Percentiles rank a stretch among this genome's conserved stretches.
phyloP scores from a whole-genome alignment of 2,113 vertebrate genomes.

The Tetrax tetrax region DNA sequence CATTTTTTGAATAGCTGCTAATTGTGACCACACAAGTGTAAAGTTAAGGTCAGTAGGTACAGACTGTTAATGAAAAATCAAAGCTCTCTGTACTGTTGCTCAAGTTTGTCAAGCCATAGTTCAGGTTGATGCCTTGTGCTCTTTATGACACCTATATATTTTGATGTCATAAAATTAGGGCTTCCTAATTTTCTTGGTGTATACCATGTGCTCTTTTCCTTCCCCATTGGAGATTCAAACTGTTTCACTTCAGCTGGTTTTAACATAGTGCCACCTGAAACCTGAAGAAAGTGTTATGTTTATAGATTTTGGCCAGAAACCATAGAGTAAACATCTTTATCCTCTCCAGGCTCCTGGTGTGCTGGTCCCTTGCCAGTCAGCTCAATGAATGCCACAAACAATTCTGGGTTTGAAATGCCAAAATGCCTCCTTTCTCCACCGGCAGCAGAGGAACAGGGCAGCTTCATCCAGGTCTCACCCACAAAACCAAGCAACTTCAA shows the following conservation, averaged over 20 bases:
- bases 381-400: not conserved
- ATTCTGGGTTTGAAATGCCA: not conserved
- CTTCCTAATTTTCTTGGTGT: not conserved
- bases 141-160: not conserved
- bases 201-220: not conserved
- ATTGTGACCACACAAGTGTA: not conserved
- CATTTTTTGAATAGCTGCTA: not conserved
- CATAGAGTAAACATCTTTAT: not conserved
- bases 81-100: not conserved
- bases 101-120: not conserved
- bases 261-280: constrained; percentile 1
- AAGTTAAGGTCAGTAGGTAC: not conserved
- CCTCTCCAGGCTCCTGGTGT: not conserved
- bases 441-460: not conserved
- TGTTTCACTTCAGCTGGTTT: not conserved
- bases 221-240: not conserved
- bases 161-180: not conserved
- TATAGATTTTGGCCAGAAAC: constrained; percentile 17
- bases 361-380: not conserved
- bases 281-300: not conserved
- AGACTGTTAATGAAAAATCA: not conserved
- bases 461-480: not conserved
- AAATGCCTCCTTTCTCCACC: not conserved
- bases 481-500: not conserved
- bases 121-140: not conserved